These are phyloP conservation scores for Oreochromis mossambicus DNA, from an alignment of 2,797 vertebrate species.

Conservation along the genomic window DNA sequence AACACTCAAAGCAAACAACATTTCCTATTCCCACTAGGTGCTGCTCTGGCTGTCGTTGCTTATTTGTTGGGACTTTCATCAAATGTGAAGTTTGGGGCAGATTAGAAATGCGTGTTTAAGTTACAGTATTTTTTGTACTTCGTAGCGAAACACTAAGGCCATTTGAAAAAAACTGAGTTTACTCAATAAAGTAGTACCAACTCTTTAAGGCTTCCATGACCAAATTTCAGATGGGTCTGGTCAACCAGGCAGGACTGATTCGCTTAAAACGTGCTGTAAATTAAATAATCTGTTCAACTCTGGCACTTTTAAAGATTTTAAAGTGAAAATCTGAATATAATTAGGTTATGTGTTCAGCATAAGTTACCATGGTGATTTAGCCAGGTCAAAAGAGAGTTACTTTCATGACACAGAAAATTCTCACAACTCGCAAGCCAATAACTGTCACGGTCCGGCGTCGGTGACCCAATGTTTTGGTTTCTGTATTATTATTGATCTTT, in stretches of 20 bases:
- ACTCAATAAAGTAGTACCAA: not conserved
- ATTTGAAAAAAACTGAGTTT: not conserved
- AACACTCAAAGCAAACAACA: not conserved
- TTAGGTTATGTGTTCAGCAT: not conserved
- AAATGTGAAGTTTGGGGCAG: not conserved
- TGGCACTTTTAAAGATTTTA: not conserved
- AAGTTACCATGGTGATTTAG: not conserved
- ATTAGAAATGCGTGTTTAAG: not conserved
- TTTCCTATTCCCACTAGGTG: not conserved
- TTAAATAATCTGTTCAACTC: not conserved
- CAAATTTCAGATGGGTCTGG: not conserved
- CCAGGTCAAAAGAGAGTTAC: fast-evolving
- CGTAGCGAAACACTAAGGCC: not conserved
- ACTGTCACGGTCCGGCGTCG: not conserved
- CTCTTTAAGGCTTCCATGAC: not conserved
- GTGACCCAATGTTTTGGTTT: not conserved
- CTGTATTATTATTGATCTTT: not conserved
- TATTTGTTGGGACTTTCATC: not conserved
- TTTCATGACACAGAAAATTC: not conserved
- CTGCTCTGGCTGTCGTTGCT: not conserved
- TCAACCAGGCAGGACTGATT: not conserved
- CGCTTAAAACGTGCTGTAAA: not conserved
- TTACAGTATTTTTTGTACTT: not conserved
- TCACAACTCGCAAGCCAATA: not conserved
- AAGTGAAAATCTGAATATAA: not conserved